These are phyloP conservation scores for Dipus sagitta DNA, from an alignment of 2,797 vertebrate species.

Conservation along the genomic window DNA sequence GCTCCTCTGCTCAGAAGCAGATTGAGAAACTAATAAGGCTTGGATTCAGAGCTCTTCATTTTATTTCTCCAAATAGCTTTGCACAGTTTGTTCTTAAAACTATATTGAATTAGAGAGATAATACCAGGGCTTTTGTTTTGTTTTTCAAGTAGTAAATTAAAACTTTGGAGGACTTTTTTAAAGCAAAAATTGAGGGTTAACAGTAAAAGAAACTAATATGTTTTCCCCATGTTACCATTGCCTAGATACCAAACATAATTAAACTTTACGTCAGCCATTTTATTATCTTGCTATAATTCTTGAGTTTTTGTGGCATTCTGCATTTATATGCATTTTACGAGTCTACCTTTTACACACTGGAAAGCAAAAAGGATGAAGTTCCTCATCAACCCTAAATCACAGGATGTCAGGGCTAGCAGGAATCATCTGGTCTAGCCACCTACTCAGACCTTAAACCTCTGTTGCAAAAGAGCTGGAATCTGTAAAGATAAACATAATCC, in stretches of 20 bases:
- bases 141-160: not conserved
- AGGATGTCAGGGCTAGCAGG: not conserved
- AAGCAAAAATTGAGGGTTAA: conserved; percentile 33
- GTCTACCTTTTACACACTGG: not conserved
- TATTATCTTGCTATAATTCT: conserved; percentile 3
- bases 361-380: not conserved
- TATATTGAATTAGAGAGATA: not conserved
- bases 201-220: conserved; percentile 16
- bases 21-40: not conserved
- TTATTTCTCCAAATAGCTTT: not conserved
- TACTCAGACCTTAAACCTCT: conserved; percentile 5
- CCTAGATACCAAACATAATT: conserved; percentile 30
- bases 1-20: not conserved
- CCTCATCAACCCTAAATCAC: not conserved
- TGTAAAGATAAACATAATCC: not conserved
- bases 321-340: not conserved
- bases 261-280: not conserved
- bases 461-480: not conserved
- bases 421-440: not conserved
- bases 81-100: conserved; percentile 29
- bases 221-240: not conserved
- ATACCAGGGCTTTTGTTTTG: not conserved
- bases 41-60: not conserved
- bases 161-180: not conserved
- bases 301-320: conserved; percentile 31